Percentiles rank a stretch among this genome's conserved stretches.
Evolutionary conservation across 2,888 invertebrate genomes (phyloP).

Genomic region (Andrena hattorfiana): DNA sequence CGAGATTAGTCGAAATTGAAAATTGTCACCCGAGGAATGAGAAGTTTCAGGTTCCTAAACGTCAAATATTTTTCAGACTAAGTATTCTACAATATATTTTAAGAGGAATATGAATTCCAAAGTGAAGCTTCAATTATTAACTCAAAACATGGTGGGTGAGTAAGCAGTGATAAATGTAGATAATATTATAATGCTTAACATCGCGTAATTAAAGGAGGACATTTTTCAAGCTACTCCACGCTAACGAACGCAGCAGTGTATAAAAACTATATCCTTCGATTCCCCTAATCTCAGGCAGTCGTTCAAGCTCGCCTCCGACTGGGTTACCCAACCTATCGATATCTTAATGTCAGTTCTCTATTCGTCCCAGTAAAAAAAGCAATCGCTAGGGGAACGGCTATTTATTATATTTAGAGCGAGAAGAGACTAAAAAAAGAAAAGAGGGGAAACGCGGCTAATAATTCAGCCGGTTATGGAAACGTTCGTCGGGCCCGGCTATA

Average conservation of each 20-base stretch:
- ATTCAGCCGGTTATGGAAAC: constrained; percentile 47
- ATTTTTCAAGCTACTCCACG: background rate
- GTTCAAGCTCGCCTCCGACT: background rate
- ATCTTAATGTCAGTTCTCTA: constrained; percentile 23
- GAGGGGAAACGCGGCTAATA: constrained; percentile 22
- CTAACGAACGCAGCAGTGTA: background rate
- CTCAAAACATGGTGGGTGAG: too few species aligned
- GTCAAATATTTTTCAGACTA: too few species aligned
- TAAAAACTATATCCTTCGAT: background rate
- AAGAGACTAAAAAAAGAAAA: background rate
- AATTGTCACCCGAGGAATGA: too few species aligned
- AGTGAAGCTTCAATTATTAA: too few species aligned
- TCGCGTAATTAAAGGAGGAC: background rate
- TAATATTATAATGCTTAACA: too few species aligned
- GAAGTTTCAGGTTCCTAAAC: too few species aligned
- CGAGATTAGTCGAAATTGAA: too few species aligned
- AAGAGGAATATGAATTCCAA: too few species aligned
- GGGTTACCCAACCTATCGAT: constrained; percentile 14
- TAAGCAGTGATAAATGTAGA: too few species aligned
- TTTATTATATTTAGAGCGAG: constrained; percentile 18
- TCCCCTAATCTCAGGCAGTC: constrained; percentile 3
- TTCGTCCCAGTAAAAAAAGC: background rate
- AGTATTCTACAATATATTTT: too few species aligned
- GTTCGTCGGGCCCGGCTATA: constrained; percentile 31
- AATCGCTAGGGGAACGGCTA: background rate